Evolutionary conservation across 2,113 vertebrate species (phyloP), one percentile per base, ranked within the genome.

Genomic region (Pao palembangensis): DNA sequence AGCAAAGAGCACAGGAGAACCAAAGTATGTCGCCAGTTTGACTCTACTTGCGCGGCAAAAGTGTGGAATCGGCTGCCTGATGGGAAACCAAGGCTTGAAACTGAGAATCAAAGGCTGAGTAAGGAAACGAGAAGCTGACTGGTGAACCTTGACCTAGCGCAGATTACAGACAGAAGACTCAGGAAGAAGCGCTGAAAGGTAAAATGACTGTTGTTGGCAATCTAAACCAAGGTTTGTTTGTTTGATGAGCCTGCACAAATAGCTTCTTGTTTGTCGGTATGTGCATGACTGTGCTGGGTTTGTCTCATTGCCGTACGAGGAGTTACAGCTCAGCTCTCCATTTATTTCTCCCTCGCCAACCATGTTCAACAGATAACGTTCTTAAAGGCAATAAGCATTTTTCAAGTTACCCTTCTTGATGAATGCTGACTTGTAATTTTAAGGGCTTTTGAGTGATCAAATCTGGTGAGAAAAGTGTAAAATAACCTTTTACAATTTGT

Each of bases 161-260:
- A 53, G 14, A 56, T 60, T 28, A 49, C 19, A 38, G 34, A 8
- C 28, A 25, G 69, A 57, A 12, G 34, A 38, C 44, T 38, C 51
- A 42, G 62, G 61, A 52, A 58, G 73, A 68, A 43, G 54, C 73
- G 16, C 17, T 57, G 44, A 56, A 73, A 78, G 85, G 85, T 84
- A 87, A 74, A 19, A 14, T 28, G 21, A 61, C 20, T 8, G 18
- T 38, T 38, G 34, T 62, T n/a, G 5, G 25, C 6, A 38, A 42
- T 57, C 54, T 51, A 11, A 58, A 6, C 2, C 25, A 16, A 20
- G 14, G 5, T 25, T 66, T n/a, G 13, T 44, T 17, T 16, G 43
- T 44, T 44, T 44, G 16, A 8, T 0, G 19, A 15, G 43, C 2
- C 7, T 14, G 18, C 41, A 10, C 61, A 16, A 4, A 5, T n/a